phyloP scores from a whole-genome alignment of 1,140 invertebrate species.

The Drosophila funebris region DNA sequence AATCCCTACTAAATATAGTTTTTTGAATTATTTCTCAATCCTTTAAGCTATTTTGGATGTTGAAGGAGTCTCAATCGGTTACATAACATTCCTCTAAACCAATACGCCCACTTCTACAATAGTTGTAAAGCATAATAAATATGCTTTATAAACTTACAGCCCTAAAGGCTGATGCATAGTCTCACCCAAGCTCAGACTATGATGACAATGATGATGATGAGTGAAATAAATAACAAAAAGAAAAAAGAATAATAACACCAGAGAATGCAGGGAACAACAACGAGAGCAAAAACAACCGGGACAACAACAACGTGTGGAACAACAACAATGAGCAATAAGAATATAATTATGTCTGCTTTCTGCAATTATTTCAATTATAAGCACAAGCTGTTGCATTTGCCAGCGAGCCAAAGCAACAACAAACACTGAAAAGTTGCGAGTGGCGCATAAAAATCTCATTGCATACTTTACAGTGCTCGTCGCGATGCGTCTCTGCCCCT shows the following conservation, averaged over 20 bases:
- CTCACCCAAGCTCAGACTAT: constrained; percentile 10
- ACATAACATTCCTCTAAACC: too few relatives aligned
- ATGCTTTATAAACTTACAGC: constrained; percentile 27
- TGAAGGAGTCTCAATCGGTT: too few relatives aligned
- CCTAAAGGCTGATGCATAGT: constrained; percentile 14
- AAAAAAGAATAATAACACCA: too few relatives aligned
- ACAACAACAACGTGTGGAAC: constrained; percentile 14
- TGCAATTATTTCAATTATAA: constrained; percentile 75
- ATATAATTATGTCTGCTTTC: constrained; percentile 69
- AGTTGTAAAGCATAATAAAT: constrained; percentile 17
- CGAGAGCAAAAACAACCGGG: not conserved
- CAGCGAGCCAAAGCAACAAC: constrained; percentile 37
- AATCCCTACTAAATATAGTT: too few relatives aligned
- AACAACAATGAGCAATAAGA: constrained; percentile 28
- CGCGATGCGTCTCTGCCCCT: not conserved
- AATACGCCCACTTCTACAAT: not conserved
- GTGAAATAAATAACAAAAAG: constrained; percentile 20
- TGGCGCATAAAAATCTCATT: constrained; percentile 54
- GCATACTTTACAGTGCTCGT: constrained; percentile 31
- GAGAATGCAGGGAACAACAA: constrained; percentile 16
- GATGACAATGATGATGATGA: constrained; percentile 43
- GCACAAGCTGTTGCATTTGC: constrained; percentile 67
- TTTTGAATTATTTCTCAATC: too few relatives aligned
- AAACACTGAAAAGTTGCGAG: constrained; percentile 53
- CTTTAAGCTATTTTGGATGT: too few relatives aligned